phyloP scores from a whole-genome alignment of 2,888 invertebrate genomes.

The Hoplodrina ambigua region DNA sequence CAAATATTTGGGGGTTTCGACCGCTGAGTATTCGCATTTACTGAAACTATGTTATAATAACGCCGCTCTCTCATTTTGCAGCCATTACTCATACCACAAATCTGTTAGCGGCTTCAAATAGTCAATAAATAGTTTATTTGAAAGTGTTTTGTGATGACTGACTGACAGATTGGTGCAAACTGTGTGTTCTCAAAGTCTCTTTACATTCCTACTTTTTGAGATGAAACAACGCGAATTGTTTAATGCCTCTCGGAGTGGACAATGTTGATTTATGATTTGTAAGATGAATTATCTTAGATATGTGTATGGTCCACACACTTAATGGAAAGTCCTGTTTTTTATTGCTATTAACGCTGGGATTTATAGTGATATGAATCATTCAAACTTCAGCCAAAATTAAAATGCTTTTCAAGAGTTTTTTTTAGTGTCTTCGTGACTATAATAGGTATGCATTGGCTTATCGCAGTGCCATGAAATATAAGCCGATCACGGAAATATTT shows the following conservation, averaged over 20 bases:
- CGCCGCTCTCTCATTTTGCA: slow-evolving; percentile 14
- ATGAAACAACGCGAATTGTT: background rate
- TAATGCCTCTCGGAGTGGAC: background rate
- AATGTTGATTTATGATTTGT: slow-evolving; percentile 14
- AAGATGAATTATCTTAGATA: background rate
- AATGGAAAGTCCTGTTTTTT: background rate
- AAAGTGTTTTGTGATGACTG: slow-evolving; percentile 41
- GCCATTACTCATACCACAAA: slow-evolving; percentile 23
- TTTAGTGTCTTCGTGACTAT: background rate
- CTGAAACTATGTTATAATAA: slow-evolving; percentile 11
- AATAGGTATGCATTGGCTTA: background rate
- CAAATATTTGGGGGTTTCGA: slow-evolving; percentile 11
- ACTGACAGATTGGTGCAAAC: slow-evolving; percentile 40
- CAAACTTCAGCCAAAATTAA: background rate
- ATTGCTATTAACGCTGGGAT: background rate
- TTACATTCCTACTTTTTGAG: slow-evolving; percentile 2
- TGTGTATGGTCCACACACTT: background rate
- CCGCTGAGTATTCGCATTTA: slow-evolving; percentile 2
- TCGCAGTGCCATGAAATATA: background rate
- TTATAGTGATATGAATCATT: slow-evolving; percentile 6
- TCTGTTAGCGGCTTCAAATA: slow-evolving; percentile 23
- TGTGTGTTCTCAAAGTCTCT: slow-evolving; percentile 17
- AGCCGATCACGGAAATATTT: background rate
- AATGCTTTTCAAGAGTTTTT: background rate
- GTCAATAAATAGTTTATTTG: slow-evolving; percentile 37